Conservation (phyloP, 2,888 invertebrate species). For the Pollenia griseotomentosa region DNA sequence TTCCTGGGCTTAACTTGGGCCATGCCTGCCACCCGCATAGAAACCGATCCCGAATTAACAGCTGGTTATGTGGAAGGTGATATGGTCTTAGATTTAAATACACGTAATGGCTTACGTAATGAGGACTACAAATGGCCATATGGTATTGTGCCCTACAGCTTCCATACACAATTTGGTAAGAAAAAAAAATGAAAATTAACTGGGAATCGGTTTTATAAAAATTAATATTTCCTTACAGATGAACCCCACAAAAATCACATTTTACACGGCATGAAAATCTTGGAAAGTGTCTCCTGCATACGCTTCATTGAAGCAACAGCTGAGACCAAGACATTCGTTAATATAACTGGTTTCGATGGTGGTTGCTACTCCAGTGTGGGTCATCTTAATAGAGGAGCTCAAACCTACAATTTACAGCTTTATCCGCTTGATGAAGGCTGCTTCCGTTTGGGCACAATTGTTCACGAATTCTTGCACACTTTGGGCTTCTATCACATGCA, state of each 20-base stretch:
- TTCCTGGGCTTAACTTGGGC: constrained; percentile 49
- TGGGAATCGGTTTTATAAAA: not conserved
- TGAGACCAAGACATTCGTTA: constrained; percentile 76
- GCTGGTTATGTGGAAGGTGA: constrained; percentile 91
- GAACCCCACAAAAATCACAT: constrained; percentile 87
- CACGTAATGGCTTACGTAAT: constrained; percentile 86
- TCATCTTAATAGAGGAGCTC: constrained; percentile 84
- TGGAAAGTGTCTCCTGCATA: constrained; percentile 90
- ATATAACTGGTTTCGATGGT: constrained; percentile 79
- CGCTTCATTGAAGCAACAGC: constrained; percentile 87
- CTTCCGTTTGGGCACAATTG: constrained; percentile 85
- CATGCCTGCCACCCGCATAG: constrained; percentile 43
- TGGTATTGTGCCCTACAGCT: constrained; percentile 88
- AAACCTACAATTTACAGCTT: constrained; percentile 79
- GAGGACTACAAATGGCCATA: constrained; percentile 87
- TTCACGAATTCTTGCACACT: constrained; percentile 92
- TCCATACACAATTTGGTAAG: constrained; percentile 82
- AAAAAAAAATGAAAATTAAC: not conserved
- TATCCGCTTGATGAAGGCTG: constrained; percentile 80
- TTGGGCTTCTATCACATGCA: constrained; percentile 93
- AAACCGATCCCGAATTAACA: constrained; percentile 89
- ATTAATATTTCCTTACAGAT: constrained; percentile 75
- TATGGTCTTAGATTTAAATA: constrained; percentile 86
- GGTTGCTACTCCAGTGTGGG: constrained; percentile 93
- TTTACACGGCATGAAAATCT: constrained; percentile 88